Evolutionary conservation across 2,888 invertebrate species (phyloP), one percentile per base, ranked within the genome.

Genomic region (Spilarctia lutea): DNA sequence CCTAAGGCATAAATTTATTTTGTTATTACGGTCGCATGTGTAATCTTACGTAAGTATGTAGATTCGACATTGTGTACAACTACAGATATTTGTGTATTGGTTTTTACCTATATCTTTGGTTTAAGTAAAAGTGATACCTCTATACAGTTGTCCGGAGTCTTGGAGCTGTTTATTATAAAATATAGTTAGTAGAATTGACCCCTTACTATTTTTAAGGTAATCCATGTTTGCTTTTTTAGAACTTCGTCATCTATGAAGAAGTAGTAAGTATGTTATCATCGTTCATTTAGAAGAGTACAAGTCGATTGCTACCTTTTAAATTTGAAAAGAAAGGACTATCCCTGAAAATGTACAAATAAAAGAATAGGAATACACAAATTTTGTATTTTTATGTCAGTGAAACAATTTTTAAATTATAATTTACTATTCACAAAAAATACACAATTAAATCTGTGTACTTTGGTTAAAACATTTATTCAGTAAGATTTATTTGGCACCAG

Each of bases 1-100:
- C 75, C 75, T 75, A 81, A 80, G 77, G 80, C 83, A 89, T 89
- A 87, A 87, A 89, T 86, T 83, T 85, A 83, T 89, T 88, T 86
- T 83, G 83, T 86, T 88, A 88, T 87, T 79, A 83, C 77, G 74
- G 78, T 86, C 81, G 85, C 85, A 86, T 89, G 83, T 86, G 77
- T 76, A 80, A 69, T 73, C 67, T 73, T 80, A 75, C 33, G 65
- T 81, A 84, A 75, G 75, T 63, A 48, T 77, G 75, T 75, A 85
- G 82, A 85, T 60, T 75, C 33, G 82, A 68, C 75, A 75, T 6
- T 73, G 73, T 65, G 33, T 68, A 68, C n/a, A 75, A 18, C 8
- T 35, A 4, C 20, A 27, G 24, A 16, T 1, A 20, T 16, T 52
- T 65, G 1, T 2, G 13, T 10, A 35, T 3, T 11, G 30, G 35